These are phyloP conservation scores for Micronycteris hirsuta DNA, from an alignment of 2,113 vertebrate species.

Conservation along the genomic window DNA sequence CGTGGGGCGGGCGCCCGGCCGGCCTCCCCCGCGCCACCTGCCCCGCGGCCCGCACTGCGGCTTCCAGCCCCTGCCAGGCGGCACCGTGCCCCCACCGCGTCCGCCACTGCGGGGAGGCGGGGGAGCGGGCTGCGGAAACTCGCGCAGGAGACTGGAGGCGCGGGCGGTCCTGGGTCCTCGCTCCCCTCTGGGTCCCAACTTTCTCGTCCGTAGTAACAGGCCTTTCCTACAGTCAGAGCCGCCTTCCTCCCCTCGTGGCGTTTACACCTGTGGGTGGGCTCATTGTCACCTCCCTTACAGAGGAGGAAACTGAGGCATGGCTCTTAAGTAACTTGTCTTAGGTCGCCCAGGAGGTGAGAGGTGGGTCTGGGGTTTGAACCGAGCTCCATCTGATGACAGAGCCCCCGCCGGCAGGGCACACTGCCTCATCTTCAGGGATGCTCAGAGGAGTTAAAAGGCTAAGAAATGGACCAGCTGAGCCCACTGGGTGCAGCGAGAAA, in stretches of 20 bases:
- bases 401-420: neutral
- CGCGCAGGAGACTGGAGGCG: too few relatives aligned
- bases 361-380: neutral
- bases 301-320: slow-evolving; percentile 25
- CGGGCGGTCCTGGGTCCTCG: neutral
- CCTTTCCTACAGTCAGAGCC: neutral
- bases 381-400: neutral
- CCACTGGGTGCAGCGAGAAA: neutral
- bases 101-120: neutral
- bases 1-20: neutral
- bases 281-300: neutral
- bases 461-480: neutral
- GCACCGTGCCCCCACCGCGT: neutral
- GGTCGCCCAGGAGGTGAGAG: neutral
- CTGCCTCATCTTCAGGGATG: neutral
- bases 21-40: neutral
- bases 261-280: neutral
- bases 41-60: slow-evolving; percentile 60
- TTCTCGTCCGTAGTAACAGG: neutral
- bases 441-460: neutral
- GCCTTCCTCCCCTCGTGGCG: neutral
- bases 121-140: neutral
- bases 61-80: neutral
- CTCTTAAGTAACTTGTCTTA: neutral
- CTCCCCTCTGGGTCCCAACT: slow-evolving; percentile 33